phyloP scores from a whole-genome alignment of 2,113 vertebrate species.

The Jacana jacana region DNA sequence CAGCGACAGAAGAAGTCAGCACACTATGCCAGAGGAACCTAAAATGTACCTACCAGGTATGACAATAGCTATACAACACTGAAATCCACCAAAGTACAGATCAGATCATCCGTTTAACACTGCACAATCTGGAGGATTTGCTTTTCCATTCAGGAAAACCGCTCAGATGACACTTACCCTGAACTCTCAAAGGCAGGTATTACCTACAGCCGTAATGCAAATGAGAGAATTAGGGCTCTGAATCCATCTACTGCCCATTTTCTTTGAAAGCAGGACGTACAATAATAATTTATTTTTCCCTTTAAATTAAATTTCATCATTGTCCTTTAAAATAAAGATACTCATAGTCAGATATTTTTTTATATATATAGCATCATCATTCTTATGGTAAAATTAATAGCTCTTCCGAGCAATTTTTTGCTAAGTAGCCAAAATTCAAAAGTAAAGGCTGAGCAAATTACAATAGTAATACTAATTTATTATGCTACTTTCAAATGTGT shows the following conservation, averaged over 20 bases:
- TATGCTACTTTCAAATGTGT: background rate
- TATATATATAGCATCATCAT: constrained; percentile 3
- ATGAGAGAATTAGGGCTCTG: background rate
- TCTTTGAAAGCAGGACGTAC: background rate
- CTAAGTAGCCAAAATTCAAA: background rate
- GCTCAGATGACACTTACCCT: background rate
- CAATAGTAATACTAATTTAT: background rate
- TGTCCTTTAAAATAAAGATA: constrained; percentile 27
- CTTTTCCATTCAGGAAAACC: constrained; percentile 20
- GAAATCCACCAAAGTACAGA: background rate
- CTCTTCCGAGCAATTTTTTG: background rate
- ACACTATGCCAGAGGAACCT: background rate
- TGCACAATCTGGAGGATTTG: background rate
- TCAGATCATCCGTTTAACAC: background rate
- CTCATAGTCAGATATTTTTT: constrained; percentile 3
- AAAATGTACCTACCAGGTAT: background rate
- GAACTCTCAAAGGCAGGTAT: background rate
- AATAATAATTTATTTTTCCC: constrained; percentile 1
- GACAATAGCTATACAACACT: background rate
- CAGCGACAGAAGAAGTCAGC: background rate
- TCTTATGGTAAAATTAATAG: constrained; percentile 30
- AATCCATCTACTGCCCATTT: background rate
- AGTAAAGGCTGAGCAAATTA: background rate
- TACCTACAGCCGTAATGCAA: background rate
- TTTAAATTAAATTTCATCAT: constrained; percentile 35